Evolutionary conservation across 2,888 invertebrate genomes (phyloP).

Genomic region (Papilio protenor): DNA sequence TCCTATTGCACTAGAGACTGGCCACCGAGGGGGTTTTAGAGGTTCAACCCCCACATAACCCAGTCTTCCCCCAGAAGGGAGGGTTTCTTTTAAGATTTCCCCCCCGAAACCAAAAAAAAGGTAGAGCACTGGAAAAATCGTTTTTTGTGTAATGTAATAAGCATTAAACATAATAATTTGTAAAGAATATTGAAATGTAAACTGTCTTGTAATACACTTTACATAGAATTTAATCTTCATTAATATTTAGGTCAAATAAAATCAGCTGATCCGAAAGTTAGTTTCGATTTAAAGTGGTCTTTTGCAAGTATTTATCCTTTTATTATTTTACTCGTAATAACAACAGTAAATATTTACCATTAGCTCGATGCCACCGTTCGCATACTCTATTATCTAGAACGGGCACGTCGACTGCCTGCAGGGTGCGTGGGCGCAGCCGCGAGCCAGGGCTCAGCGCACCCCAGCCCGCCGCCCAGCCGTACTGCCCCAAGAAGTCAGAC

Average conservation of each 20-base stretch:
- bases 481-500: constrained; percentile 94
- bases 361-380: constrained; percentile 87
- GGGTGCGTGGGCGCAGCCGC: constrained; percentile 92
- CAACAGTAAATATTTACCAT: constrained; percentile 67
- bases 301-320: too few species aligned
- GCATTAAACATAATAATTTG: background rate
- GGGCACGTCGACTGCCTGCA: constrained; percentile 96
- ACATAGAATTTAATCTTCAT: too few species aligned
- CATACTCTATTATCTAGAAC: constrained; percentile 94
- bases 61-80: too few species aligned
- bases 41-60: too few species aligned
- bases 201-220: background rate
- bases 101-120: too few species aligned
- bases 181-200: background rate
- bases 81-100: too few species aligned
- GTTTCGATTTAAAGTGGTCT: too few species aligned
- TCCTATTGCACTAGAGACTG: too few species aligned
- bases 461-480: constrained; percentile 97
- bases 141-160: background rate
- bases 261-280: too few species aligned
- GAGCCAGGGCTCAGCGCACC: constrained; percentile 94
- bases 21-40: too few species aligned
- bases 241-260: too few species aligned
- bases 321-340: background rate
- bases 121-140: too few species aligned